Evolutionary conservation across 2,888 invertebrate species (phyloP).

Genomic region (Camptogramma bilineatum): DNA sequence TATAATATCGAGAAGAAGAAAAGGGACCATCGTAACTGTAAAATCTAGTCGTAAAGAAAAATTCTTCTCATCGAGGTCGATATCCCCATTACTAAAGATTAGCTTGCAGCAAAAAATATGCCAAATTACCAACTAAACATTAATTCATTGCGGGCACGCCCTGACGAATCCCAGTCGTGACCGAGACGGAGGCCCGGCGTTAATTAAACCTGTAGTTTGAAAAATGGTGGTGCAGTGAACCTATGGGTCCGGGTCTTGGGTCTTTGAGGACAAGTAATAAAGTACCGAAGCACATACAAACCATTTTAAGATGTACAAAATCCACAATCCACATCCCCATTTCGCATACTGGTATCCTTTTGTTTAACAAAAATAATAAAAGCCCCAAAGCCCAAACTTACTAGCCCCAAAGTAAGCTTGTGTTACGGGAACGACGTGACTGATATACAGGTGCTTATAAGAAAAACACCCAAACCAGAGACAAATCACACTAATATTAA

Average conservation of each 20-base stretch:
- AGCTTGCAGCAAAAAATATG: conserved; percentile 63
- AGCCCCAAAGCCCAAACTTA: no score
- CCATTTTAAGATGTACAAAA: background rate
- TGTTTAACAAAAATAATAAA: no score
- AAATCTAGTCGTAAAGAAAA: conserved; percentile 21
- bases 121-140: conserved; percentile 71
- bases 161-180: conserved; percentile 62
- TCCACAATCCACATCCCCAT: background rate
- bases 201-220: conserved; percentile 43
- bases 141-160: conserved; percentile 72
- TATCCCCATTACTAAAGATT: conserved; percentile 47
- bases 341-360: no score
- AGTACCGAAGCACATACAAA: background rate
- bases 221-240: conserved; percentile 40
- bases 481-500: no score
- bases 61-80: conserved; percentile 42
- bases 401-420: no score
- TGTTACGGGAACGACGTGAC: no score
- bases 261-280: background rate
- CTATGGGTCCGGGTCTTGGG: background rate
- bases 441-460: no score
- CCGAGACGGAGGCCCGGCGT: conserved; percentile 42
- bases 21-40: conserved; percentile 11
- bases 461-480: no score
- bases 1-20: background rate